A percentile compares a stretch with the other conserved stretches of the same genome.
phyloP scores from a whole-genome alignment of 2,797 vertebrate species.

The Eutrigla gurnardus region DNA sequence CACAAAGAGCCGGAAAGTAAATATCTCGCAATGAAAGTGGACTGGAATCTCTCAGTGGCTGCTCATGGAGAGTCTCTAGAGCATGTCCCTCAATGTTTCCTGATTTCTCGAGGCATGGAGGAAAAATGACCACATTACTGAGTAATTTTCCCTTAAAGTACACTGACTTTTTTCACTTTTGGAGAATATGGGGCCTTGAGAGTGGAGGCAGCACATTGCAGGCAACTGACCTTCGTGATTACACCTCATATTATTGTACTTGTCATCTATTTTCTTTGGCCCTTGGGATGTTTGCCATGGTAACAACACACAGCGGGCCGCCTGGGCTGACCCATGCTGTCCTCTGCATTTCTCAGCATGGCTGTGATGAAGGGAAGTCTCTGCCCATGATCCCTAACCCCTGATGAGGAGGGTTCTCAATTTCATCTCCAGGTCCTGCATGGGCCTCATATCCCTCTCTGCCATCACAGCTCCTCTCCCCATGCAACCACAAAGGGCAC shows the following conservation, averaged over 20 bases:
- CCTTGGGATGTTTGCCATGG: constrained; percentile 94
- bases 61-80: constrained; percentile 91
- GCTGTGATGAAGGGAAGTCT: constrained; percentile 93
- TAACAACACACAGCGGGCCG: constrained; percentile 92
- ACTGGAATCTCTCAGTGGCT: constrained; percentile 94
- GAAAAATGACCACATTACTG: constrained; percentile 92
- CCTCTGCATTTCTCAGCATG: constrained; percentile 93
- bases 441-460: constrained; percentile 80
- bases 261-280: constrained; percentile 95
- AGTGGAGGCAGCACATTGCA: constrained; percentile 73
- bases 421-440: constrained; percentile 86
- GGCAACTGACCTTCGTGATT: constrained; percentile 81
- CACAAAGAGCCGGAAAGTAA: constrained; percentile 94
- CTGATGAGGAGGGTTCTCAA: constrained; percentile 96
- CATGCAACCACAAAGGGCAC: constrained; percentile 85
- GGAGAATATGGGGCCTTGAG: constrained; percentile 63
- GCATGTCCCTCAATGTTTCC: constrained; percentile 90
- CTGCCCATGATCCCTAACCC: constrained; percentile 92
- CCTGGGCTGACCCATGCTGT: constrained; percentile 92
- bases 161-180: constrained; percentile 77
- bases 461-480: constrained; percentile 49
- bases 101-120: constrained; percentile 92
- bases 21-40: constrained; percentile 91
- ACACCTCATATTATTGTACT: constrained; percentile 88
- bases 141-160: constrained; percentile 90